Evolutionary conservation across 2,113 vertebrate genomes (phyloP), one percentile per base, ranked within the genome.

Genomic region (Nipponia nippon): DNA sequence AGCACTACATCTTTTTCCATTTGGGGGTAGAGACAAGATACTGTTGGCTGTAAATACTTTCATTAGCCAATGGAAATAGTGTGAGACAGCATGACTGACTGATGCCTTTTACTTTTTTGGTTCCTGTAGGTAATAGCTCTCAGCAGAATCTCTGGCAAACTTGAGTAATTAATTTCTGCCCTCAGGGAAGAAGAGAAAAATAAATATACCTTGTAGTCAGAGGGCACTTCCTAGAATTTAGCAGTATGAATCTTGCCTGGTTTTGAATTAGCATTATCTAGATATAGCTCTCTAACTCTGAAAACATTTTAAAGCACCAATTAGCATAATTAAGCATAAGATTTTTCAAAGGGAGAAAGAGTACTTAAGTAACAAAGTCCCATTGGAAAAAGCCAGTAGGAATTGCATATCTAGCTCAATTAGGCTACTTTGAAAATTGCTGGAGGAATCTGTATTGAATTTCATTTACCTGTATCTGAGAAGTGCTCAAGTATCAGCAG

Each of bases 281-380:
- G 66, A 76, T 80, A 78, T 25, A 94, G 18, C 29, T 84, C 65
- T 80, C 26, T 67, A 59, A 53, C 56, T 95, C 36, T 69, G 56
- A 92, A 94, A 94, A 90, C 16, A 62, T 67, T 62, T 94, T 73
- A 18, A 89, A 94, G 34, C 7, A 29, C 16, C 52, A 92, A 65
- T 92, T 90, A 88, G 10, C 22, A 23, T 80, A 93, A 93, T 90
- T 90, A 96, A 95, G 69, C 72, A 36, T 21, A 77, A 66, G 42
- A 44, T 30, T 50, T 93, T 96, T 91, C 49, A 70, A 70, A 82
- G 32, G 16, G 29, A 91, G 86, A 92, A 94, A 90, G n/a, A 91
- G 13, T n/a, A 59, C 70, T 84, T 90, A 86, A 77, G 49, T 91
- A 81, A 88, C 63, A 52, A 66, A 46, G 22, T 93, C 25, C n/a